phyloP scores from a whole-genome alignment of 2,113 vertebrate species.

The Alligator sinensis region DNA sequence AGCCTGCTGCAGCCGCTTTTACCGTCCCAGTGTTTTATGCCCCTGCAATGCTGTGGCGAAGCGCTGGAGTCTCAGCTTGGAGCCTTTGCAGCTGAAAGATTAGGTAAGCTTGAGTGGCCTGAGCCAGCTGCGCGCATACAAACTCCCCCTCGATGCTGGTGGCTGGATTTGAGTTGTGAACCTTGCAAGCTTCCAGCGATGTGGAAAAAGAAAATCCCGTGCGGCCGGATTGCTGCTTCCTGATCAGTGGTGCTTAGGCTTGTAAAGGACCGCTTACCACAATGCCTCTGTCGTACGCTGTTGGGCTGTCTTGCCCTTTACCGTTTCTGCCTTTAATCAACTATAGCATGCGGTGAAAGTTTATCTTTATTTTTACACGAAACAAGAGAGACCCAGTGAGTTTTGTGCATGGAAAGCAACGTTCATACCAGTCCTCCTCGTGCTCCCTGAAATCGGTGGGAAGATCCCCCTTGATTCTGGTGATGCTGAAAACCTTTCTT shows the following conservation, averaged over 20 bases:
- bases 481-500: not conserved
- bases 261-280: not conserved
- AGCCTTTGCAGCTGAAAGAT: not conserved
- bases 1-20: not conserved
- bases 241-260: not conserved
- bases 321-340: not conserved
- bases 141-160: not conserved
- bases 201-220: not conserved
- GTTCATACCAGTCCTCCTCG: not conserved
- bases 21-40: not conserved
- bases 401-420: not conserved
- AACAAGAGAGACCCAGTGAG: not conserved
- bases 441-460: not conserved
- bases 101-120: not conserved
- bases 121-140: not conserved
- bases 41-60: not conserved
- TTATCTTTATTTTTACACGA: not conserved
- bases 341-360: not conserved
- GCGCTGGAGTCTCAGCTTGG: not conserved
- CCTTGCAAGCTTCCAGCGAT: not conserved
- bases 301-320: not conserved
- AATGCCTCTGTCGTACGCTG: not conserved
- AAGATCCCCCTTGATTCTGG: not conserved
- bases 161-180: not conserved
- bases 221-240: not conserved